Conservation (phyloP, 2,797 vertebrate genomes). For the Rhabdomys pumilio region DNA sequence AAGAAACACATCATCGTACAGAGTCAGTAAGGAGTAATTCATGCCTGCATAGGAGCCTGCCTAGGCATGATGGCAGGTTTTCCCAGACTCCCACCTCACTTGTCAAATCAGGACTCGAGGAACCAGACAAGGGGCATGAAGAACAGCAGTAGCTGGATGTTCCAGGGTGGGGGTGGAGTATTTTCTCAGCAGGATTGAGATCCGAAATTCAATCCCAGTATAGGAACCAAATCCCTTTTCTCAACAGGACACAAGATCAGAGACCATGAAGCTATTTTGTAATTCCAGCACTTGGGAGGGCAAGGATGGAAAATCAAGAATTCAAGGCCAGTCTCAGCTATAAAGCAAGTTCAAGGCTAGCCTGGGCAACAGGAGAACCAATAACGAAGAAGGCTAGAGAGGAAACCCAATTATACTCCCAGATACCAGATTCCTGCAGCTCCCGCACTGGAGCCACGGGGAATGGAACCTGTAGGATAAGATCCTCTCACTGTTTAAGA, state of each 20-base stretch:
- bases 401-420: background rate
- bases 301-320: background rate
- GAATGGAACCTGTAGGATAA: background rate
- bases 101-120: background rate
- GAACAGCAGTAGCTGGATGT: background rate
- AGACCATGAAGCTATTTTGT: background rate
- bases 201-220: background rate
- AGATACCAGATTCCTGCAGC: background rate
- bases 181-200: background rate
- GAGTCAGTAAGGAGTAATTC: background rate
- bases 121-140: background rate
- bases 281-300: background rate
- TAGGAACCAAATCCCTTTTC: background rate
- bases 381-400: background rate
- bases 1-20: background rate
- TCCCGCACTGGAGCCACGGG: background rate
- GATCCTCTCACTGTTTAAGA: background rate
- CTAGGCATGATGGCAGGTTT: background rate
- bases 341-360: background rate
- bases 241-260: background rate
- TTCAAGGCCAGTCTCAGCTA: background rate
- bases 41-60: background rate
- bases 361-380: background rate
- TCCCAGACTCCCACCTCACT: slow-evolving; percentile 4
- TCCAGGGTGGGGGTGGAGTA: background rate